Evolutionary conservation across 37 sponge, comb jelly and placozoan species (phyloP), one percentile per base, ranked within the genome.

Genomic region (Bolinopsis microptera): DNA sequence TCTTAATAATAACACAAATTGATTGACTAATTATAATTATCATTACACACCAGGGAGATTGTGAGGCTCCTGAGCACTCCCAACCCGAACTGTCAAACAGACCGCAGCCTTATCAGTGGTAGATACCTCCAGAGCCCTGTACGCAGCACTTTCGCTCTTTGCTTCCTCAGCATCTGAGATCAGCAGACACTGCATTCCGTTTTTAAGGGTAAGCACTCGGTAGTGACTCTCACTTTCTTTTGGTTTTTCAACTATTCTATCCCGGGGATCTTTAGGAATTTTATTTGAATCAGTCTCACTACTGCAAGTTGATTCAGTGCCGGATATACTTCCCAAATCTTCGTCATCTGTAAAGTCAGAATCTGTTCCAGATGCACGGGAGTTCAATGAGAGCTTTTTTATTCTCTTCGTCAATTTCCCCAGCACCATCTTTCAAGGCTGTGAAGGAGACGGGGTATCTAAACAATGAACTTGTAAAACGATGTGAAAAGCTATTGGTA

Each of bases 161-260:
- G 34, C 90, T 27, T 41, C 36, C 0, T 86, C 90, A 16, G 38
- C 90, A 86, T 86, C 90, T 9, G 90, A 86, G 13, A 86, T 41
- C 41, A 86, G 61, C 2, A 86, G 31, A 24, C 90, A 86, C 26
- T 41, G 34, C 28, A 86, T 41, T 24, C 90, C 90, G 26, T 86
- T 86, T 9, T 38, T 39, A 40, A 86, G 28, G 34, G 90, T 86
- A 5, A 86, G 25, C 25, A 39, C 40, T 41, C 90, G 37, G 61
- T n/a, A 86, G 5, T 86, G 38, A 3, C 25, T 24, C 26, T 86
- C 32, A 3, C 24, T n/a, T 41, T 86, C 90, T 28, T 72, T 72
- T 22, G 90, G 90, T 40, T 34, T 86, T 86, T 86, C 2, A 23
- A 86, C 90, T 39, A 86, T 86, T 86, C 8, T n/a, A 40, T 86